Evolutionary conservation across 2,113 vertebrate species (phyloP).

Genomic region (Megaceryle maxima): DNA sequence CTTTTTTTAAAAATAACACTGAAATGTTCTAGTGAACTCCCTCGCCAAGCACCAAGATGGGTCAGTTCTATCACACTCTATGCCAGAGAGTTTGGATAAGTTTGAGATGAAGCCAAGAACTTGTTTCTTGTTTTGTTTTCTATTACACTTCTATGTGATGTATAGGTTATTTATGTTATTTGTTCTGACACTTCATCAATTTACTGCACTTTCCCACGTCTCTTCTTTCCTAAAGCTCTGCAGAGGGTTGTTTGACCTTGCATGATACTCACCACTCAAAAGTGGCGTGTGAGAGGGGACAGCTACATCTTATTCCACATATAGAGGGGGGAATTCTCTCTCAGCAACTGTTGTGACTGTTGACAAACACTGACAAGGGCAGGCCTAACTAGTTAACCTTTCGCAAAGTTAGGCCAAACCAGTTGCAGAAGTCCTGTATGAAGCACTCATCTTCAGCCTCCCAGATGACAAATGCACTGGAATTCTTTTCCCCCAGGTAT

Average conservation of each 20-base stretch:
- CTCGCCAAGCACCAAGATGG: neutral
- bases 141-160: neutral
- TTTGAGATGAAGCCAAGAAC: neutral
- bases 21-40: neutral
- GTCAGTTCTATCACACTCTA: neutral
- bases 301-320: neutral
- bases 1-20: neutral
- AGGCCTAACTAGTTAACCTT: neutral
- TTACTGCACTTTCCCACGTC: neutral
- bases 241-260: neutral
- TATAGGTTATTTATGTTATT: neutral
- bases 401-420: neutral
- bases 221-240: neutral
- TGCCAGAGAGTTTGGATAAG: neutral
- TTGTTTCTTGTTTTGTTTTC: neutral
- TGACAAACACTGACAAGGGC: neutral
- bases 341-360: fast-evolving
- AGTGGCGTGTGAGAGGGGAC: neutral
- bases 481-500: neutral
- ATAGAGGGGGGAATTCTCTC: neutral
- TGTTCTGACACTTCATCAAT: neutral
- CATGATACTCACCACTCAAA: neutral
- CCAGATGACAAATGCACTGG: neutral
- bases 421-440: neutral
- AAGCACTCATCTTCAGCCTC: neutral